Evolutionary conservation across 2,113 vertebrate genomes (phyloP).

Genomic region (Podarcis raffonei): DNA sequence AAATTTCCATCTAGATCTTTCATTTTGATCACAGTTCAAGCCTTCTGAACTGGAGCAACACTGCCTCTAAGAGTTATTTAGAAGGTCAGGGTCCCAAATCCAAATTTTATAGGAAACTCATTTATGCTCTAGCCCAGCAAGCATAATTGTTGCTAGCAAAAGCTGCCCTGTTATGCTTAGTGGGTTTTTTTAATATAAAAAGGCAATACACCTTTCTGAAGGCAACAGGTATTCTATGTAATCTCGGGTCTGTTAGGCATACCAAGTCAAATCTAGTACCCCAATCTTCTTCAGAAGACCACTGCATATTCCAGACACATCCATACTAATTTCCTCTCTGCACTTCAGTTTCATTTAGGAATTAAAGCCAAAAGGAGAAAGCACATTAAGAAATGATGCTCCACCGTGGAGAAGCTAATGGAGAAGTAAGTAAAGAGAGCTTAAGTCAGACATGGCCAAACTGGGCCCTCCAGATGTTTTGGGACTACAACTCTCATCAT

Average conservation of each 20-base stretch:
- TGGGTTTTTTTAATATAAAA: not conserved
- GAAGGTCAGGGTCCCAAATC: not conserved
- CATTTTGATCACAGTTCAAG: not conserved
- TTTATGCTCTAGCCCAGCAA: not conserved
- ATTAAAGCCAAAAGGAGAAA: not conserved
- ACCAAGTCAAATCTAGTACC: rapidly evolving
- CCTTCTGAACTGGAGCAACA: not conserved
- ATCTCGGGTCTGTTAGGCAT: not conserved
- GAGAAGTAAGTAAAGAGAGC: not conserved
- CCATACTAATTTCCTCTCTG: rapidly evolving
- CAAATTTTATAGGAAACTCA: rapidly evolving
- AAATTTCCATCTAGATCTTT: not conserved
- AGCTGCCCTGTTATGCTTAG: not conserved
- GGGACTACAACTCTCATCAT: no score
- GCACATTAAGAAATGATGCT: not conserved
- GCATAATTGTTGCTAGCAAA: rapidly evolving
- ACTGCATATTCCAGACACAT: not conserved
- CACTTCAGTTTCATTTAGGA: not conserved
- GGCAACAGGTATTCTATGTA: not conserved
- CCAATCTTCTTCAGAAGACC: not conserved
- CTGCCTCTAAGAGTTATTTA: rapidly evolving
- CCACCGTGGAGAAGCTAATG: not conserved
- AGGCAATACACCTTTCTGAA: not conserved
- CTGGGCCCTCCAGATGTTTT: no score
- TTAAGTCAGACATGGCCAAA: not conserved